Base-by-base conservation (phyloP, 1,140 invertebrate species). In the Trichonephila clavipes region DNA sequence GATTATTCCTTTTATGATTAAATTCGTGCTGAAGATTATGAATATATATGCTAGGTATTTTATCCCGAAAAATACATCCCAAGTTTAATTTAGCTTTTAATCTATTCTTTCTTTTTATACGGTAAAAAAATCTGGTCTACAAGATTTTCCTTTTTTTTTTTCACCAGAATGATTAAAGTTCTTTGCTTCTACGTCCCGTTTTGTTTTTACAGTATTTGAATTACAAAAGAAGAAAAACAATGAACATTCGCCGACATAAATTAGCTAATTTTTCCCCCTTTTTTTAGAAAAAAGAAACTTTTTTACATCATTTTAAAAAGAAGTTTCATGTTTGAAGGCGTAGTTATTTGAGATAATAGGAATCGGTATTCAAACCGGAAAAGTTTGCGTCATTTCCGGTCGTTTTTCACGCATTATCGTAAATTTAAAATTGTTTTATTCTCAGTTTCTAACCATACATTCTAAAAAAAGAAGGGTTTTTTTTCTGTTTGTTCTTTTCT, bases 121-220 rank as follows among this genome's bases (percentile, higher is more conserved):
- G 24, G 51, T 59, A 59, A 61, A 21, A 28, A 85, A 77, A 85
- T 85, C 58, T 85, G n/a, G 83, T 85, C 83, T 85, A 85, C 83
- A 85, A 51, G 44, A 4, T 59, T 77, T 40, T 40, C 4, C 24
- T 40, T 77, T 40, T 77, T 28, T 24, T n/a, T 69, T 28, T 24
- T 24, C n/a, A 24, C 18, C 72, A 14, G 5, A 77, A 34, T 77
- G 34, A 77, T 77, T 77, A 40, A 77, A 77, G 34, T 40, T 77
- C 28, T 40, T 34, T 40, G 28, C 72, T 77, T 7, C 34, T 77
- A 77, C 72, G 16, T 40, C 28, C 14, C 18, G 24, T 77, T 77
- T 77, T 77, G 28, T 77, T 28, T 19, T 77, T 40, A 16, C 72
- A 19, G 28, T 77, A 77, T 77, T 77, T 77, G 28, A 77, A 77